Percentiles rank a stretch among this genome's conserved stretches.
phyloP scores from a whole-genome alignment of 2,888 invertebrate genomes.

The Cetonia aurata region DNA sequence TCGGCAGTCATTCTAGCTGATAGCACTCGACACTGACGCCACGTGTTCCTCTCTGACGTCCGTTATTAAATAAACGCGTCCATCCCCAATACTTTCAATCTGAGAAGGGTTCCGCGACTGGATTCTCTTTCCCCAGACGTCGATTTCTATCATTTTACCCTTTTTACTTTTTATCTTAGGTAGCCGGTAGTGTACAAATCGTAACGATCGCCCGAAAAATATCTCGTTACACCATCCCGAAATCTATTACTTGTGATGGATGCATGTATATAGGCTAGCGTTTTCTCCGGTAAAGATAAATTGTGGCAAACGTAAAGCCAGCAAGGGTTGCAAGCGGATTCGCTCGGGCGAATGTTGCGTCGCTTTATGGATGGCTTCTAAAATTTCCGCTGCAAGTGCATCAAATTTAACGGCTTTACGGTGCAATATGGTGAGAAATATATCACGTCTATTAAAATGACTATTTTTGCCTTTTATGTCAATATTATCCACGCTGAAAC shows the following conservation, averaged over 20 bases:
- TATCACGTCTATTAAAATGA: no score
- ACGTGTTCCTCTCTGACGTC: slow-evolving; percentile 1
- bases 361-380: slow-evolving; percentile 11
- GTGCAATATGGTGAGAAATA: no score
- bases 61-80: slow-evolving; percentile 28
- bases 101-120: background rate
- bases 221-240: slow-evolving; percentile 13
- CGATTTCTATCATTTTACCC: slow-evolving; percentile 10
- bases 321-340: background rate
- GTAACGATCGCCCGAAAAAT: slow-evolving; percentile 11
- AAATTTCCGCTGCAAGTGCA: no score
- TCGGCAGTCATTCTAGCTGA: no score
- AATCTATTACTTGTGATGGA: slow-evolving; percentile 25
- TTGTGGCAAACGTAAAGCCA: slow-evolving; percentile 1
- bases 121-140: slow-evolving; percentile 1
- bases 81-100: slow-evolving; percentile 21
- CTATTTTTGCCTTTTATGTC: no score
- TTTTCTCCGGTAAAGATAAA: slow-evolving; percentile 14
- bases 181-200: background rate
- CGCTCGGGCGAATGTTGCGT: background rate
- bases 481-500: no score
- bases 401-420: no score
- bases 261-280: background rate
- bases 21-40: background rate
- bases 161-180: background rate